Evolutionary conservation across 2,113 vertebrate species (phyloP), one percentile per base, ranked within the genome.

Genomic region (Rhadina sibilatrix): DNA sequence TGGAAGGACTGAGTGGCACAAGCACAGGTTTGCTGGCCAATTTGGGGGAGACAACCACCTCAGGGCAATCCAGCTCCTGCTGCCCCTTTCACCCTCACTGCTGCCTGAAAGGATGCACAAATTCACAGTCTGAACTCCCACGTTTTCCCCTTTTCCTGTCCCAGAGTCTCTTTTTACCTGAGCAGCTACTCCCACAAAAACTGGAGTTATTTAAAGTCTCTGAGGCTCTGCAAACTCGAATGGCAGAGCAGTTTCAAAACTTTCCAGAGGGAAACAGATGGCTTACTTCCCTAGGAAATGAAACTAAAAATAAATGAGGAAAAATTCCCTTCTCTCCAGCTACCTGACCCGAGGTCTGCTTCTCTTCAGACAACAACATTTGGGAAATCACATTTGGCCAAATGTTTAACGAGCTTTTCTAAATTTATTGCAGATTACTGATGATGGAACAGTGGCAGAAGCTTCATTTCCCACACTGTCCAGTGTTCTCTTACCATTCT

Each of bases 251-350:
- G n/a, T 24, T 94, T 66, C 64, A 40, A 60, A 86, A 66, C 24
- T 49, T 89, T 40, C 64, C 86, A 78, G 69, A 66, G 56, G 86
- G 83, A 90, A 94, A 52, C 35, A 59, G 68, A 50, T 63, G 64
- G 47, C 10, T 83, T 25, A 81, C 38, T 84, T 97, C 80, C 93
- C 60, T 44, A 54, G 90, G 90, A 96, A 94, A 93, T 81, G 15
- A 35, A 90, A 50, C 86, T 83, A 89, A 94, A 96, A 92, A 87
- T 93, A 93, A 88, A 91, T 1, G 3, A 89, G 91, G 80, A 87
- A 87, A 63, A 91, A 82, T 6, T 54, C 77, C 37, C 77, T 65
- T 64, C 61, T 44, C 66, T 49, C 6, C 3, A 79, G 57, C 60
- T 69, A 59, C 44, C 60, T 89, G 83, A 76, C 69, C 81, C 61